phyloP scores from a whole-genome alignment of 23 tunicate genomes.

The Halocynthia roretzi region DNA sequence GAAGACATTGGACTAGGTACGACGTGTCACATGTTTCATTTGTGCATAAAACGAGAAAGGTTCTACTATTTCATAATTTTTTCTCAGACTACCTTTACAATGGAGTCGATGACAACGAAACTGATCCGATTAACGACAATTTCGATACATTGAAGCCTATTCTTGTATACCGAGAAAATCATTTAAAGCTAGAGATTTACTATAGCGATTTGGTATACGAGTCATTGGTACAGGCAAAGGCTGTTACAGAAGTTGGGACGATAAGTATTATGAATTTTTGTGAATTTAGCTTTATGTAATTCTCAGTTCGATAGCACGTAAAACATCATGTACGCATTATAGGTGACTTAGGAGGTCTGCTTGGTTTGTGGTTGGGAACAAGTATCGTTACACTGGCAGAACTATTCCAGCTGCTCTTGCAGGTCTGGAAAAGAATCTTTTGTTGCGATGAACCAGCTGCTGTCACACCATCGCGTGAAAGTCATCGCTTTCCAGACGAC shows the following conservation, averaged over 20 bases:
- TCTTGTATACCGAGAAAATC: slow-evolving; percentile 26
- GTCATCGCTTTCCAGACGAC: too few species aligned
- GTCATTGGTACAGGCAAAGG: slow-evolving; percentile 31
- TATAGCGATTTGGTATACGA: slow-evolving; percentile 26
- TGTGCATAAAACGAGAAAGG: too few species aligned
- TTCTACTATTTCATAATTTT: too few species aligned
- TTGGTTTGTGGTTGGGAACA: slow-evolving; percentile 61
- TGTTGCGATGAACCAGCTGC: too few species aligned
- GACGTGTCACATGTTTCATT: too few species aligned
- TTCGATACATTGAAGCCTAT: too few species aligned
- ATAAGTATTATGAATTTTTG: neutral
- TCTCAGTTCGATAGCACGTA: too few species aligned
- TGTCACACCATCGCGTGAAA: too few species aligned
- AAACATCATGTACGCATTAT: neutral
- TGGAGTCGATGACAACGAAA: too few species aligned
- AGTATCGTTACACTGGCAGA: slow-evolving; percentile 52
- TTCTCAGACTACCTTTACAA: too few species aligned
- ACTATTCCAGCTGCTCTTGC: slow-evolving; percentile 42
- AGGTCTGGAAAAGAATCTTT: neutral
- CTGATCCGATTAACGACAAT: too few species aligned
- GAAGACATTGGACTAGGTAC: neutral
- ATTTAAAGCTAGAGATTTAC: slow-evolving; percentile 40
- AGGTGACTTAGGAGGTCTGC: slow-evolving; percentile 66
- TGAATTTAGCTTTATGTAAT: too few species aligned
- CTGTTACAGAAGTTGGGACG: slow-evolving; percentile 16